Evolutionary conservation across 2,797 vertebrate genomes (phyloP), one percentile per base, ranked within the genome.

Genomic region (Taeniopygia guttata): DNA sequence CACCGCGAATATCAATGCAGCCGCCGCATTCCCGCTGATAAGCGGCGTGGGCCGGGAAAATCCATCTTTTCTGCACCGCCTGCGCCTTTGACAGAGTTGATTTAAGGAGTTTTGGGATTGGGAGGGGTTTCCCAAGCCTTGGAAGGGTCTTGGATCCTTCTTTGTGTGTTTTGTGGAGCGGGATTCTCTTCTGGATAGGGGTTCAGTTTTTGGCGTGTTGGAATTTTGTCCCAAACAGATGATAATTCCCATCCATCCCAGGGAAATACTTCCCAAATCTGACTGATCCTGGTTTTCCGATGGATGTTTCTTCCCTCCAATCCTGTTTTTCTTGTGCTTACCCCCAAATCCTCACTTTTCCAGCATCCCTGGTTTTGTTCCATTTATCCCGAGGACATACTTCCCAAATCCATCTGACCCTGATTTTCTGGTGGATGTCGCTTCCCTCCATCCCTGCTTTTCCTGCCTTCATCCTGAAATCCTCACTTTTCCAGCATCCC

Each of bases 131-230:
- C 36, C 74, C 26, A 5, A 26, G 5, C 13, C 27, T 27, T 42
- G 42, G 42, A 30, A 62, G 4, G 38, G 48, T 69, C n/a, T 79
- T 16, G 74, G 68, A 32, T 40, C 25, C 42, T 59, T 63, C 30
- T 52, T 15, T 2, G 9, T 26, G 56, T 2, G 22, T 63, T 63
- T 56, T 34, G 9, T 23, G 56, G 43, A 23, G 8, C 11, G 5
- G 15, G 10, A 56, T 63, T 48, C 43, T 40, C 49, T 13, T 32
- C 7, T 0, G 0, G 7, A 3, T 40, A 16, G 23, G 3, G 4
- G 3, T 20, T 46, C 9, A 1, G 12, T 21, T 27, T 46, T 34
- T 25, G 3, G 10, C 5, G 7, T 15, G 30, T 45, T 34, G 75
- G 49, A 64, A 30, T 93, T 34, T 43, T 38, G 66, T 43, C 25